These are phyloP conservation scores for Sitophilus oryzae DNA, from an alignment of 1,140 invertebrate species.

Conservation along the genomic window DNA sequence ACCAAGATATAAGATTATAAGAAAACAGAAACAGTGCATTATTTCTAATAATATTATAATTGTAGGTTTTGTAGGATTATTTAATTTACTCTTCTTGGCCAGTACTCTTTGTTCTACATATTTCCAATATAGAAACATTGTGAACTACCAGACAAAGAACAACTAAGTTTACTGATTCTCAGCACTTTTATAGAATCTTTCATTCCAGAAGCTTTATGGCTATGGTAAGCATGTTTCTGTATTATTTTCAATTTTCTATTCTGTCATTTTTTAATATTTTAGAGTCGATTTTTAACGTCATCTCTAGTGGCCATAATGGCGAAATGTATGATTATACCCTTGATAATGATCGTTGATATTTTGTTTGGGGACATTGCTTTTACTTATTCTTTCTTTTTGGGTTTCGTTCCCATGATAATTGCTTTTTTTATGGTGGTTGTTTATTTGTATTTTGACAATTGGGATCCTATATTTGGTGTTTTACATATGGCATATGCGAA, in stretches of 20 bases:
- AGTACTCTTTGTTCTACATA: constrained; percentile 77
- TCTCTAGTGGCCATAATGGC: constrained; percentile 79
- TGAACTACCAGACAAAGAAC: constrained; percentile 71
- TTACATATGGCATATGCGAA: constrained; percentile 49
- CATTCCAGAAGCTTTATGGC: constrained; percentile 78
- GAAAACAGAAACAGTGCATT: too few relatives aligned
- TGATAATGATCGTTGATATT: constrained; percentile 78
- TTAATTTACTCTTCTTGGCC: constrained; percentile 79
- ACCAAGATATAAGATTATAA: too few relatives aligned
- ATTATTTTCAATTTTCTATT: not conserved
- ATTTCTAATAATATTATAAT: too few relatives aligned
- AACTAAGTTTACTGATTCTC: constrained; percentile 70
- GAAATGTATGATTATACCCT: constrained; percentile 76
- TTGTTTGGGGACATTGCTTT: constrained; percentile 69
- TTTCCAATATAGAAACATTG: constrained; percentile 68
- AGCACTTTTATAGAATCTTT: constrained; percentile 86
- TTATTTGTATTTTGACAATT: constrained; percentile 76
- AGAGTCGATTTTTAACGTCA: constrained; percentile 86
- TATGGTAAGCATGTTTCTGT: constrained; percentile 66
- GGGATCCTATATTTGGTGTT: constrained; percentile 70
- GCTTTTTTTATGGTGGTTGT: constrained; percentile 71
- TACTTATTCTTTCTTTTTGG: constrained; percentile 71
- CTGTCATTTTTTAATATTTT: constrained; percentile 10
- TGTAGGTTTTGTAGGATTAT: constrained; percentile 81
- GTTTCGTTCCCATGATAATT: constrained; percentile 70